A percentile compares a stretch with the other conserved stretches of the same genome.
phyloP scores from a whole-genome alignment of 2,888 invertebrate species.

The Netelia melanura region DNA sequence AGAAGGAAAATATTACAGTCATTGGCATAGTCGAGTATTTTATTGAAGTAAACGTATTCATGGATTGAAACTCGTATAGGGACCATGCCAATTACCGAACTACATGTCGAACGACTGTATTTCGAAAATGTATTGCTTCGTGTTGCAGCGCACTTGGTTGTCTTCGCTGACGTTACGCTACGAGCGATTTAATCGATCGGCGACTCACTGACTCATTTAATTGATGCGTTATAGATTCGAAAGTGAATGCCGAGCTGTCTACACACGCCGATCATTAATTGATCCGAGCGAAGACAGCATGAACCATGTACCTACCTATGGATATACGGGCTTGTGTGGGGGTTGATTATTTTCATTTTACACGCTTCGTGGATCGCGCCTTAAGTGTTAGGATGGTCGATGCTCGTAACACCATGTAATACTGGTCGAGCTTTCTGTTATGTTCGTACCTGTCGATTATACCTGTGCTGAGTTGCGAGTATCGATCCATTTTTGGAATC shows the following conservation, averaged over 20 bases:
- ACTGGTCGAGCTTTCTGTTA: slow-evolving; percentile 33
- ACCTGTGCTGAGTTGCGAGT: background rate
- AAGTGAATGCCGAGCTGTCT: slow-evolving; percentile 59
- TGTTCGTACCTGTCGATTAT: slow-evolving; percentile 1
- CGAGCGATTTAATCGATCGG: slow-evolving; percentile 59
- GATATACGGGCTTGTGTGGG: background rate
- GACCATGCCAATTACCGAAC: slow-evolving; percentile 44
- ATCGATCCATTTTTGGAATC: background rate
- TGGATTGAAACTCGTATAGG: background rate
- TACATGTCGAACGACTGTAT: slow-evolving; percentile 2
- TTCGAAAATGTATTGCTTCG: slow-evolving; percentile 17
- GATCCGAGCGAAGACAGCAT: slow-evolving; percentile 54
- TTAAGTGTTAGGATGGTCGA: slow-evolving; percentile 48
- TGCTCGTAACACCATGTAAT: slow-evolving; percentile 43
- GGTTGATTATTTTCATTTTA: slow-evolving; percentile 50
- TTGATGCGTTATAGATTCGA: slow-evolving; percentile 68
- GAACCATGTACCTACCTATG: slow-evolving; percentile 10
- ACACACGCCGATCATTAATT: slow-evolving; percentile 55
- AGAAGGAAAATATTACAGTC: slow-evolving; percentile 11
- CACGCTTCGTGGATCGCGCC: slow-evolving; percentile 41
- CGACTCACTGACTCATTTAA: slow-evolving; percentile 65
- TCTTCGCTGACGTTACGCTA: slow-evolving; percentile 27
- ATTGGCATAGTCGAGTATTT: slow-evolving; percentile 17
- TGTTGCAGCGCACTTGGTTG: slow-evolving; percentile 20
- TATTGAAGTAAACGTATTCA: background rate